Conservation (phyloP, 2,888 invertebrate species). For the Villa cingulata region DNA sequence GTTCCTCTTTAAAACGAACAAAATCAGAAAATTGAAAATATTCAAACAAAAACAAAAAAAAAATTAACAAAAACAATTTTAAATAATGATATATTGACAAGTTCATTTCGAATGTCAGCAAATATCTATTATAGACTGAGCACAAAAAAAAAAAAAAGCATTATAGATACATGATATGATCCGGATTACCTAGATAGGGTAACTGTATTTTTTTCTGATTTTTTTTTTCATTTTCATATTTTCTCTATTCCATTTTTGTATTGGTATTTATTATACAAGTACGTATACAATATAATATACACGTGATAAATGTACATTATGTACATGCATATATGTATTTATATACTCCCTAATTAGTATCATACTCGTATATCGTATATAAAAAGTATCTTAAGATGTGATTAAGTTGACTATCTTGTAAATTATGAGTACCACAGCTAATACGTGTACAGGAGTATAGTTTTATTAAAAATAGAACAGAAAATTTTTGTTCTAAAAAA, state of each 20-base stretch:
- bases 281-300: background rate
- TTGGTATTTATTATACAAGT: no score
- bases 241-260: background rate
- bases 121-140: background rate
- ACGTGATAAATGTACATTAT: no score
- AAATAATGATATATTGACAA: background rate
- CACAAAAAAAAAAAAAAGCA: no score
- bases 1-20: no score
- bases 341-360: background rate
- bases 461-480: no score
- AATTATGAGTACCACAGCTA: background rate
- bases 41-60: no score
- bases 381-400: background rate
- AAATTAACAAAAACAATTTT: background rate
- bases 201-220: no score
- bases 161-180: background rate
- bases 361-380: no score
- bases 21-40: no score
- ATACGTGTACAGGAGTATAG: no score
- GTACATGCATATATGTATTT: no score
- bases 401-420: background rate
- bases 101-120: background rate
- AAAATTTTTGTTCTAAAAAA: no score
- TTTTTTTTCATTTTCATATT: background rate
- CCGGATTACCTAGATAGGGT: background rate